A percentile compares a stretch with the other conserved stretches of the same genome.
Evolutionary conservation across 2,888 invertebrate genomes (phyloP).

Genomic region (Spilarctia lutea): DNA sequence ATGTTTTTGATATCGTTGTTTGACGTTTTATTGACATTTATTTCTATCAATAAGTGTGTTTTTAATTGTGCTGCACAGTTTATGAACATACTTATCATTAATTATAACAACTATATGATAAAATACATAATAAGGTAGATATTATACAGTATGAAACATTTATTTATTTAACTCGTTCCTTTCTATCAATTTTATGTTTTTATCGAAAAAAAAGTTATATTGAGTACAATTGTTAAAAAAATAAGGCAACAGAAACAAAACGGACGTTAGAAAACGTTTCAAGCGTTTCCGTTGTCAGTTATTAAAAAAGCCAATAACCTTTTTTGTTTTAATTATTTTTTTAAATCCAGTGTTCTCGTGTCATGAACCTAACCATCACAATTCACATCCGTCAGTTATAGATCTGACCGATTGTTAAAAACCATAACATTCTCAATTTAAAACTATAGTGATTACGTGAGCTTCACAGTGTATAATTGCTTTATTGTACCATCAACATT

Average conservation of each 20-base stretch:
- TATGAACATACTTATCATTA: conserved; percentile 46
- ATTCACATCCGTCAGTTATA: conserved; percentile 29
- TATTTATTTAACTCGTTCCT: not conserved
- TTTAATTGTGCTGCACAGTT: conserved; percentile 47
- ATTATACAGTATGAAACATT: not conserved
- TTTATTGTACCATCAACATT: conserved; percentile 5
- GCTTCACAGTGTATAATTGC: conserved; percentile 4
- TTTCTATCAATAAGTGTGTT: conserved; percentile 47
- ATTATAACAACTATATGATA: conserved; percentile 8
- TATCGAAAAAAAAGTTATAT: not conserved
- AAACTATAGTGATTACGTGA: not conserved
- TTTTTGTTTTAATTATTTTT: conserved; percentile 19
- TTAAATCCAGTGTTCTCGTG: conserved; percentile 21
- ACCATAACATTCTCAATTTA: conserved; percentile 32
- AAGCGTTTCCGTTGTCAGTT: conserved; percentile 9
- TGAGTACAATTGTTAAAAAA: not conserved
- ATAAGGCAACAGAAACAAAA: not conserved
- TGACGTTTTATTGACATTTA: conserved; percentile 56
- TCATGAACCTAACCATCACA: conserved; percentile 29
- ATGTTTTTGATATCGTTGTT: conserved; percentile 60
- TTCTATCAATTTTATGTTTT: not conserved
- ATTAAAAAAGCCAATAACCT: conserved; percentile 33
- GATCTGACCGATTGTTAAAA: conserved; percentile 57
- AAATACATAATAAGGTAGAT: not conserved
- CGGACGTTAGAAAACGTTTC: conserved; percentile 3